Percentiles rank a stretch among this genome's conserved stretches.
Evolutionary conservation across 2,888 invertebrate species (phyloP).

Genomic region (Clostera curtula): DNA sequence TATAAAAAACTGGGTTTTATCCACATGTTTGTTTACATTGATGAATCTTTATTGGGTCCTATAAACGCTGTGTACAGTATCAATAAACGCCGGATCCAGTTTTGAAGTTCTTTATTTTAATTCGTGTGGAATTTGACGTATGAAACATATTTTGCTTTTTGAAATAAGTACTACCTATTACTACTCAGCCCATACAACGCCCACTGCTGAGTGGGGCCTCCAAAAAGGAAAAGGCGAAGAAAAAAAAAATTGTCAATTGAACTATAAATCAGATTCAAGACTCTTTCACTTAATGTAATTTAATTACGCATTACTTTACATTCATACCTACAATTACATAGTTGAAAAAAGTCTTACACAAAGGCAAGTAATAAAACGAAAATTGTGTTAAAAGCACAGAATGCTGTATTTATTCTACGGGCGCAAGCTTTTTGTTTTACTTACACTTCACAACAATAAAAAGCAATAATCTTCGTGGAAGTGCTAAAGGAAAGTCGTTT

Average conservation of each 20-base stretch:
- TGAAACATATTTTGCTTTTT: too few relatives aligned
- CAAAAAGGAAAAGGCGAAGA: too few relatives aligned
- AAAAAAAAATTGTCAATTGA: too few relatives aligned
- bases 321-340: too few relatives aligned
- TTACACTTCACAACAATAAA: slow-evolving; percentile 26
- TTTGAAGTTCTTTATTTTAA: slow-evolving; percentile 13
- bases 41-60: slow-evolving; percentile 51
- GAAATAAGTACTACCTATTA: too few relatives aligned
- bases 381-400: background rate
- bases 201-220: too few relatives aligned
- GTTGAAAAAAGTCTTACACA: background rate
- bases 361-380: background rate
- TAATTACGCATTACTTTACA: too few relatives aligned
- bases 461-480: slow-evolving; percentile 39
- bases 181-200: too few relatives aligned
- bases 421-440: slow-evolving; percentile 23
- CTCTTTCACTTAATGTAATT: too few relatives aligned
- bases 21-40: slow-evolving; percentile 68
- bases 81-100: slow-evolving; percentile 31
- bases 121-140: too few relatives aligned
- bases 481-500: slow-evolving; percentile 31
- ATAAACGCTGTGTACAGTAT: slow-evolving; percentile 41
- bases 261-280: too few relatives aligned
- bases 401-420: background rate
- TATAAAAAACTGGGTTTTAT: slow-evolving; percentile 46